Percentiles rank a stretch among this genome's conserved stretches.
These are phyloP conservation scores for Lutraria lutraria DNA, from an alignment of 2,888 invertebrate genomes.

Conservation along the genomic window DNA sequence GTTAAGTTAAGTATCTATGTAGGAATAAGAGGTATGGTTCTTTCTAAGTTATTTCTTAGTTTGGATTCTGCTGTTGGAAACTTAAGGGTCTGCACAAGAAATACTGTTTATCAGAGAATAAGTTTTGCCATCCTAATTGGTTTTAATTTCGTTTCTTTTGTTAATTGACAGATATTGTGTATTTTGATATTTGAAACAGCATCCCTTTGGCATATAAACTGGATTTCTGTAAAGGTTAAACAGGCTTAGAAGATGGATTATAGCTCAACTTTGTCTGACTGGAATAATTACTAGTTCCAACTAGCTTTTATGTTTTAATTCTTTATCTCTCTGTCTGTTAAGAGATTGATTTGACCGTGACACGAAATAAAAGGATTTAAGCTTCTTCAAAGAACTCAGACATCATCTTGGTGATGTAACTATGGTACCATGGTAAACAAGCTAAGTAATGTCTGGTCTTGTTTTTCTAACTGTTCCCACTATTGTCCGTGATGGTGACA, in stretches of 20 bases:
- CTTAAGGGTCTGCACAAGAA: too few species aligned
- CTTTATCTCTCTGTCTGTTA: neutral
- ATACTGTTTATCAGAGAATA: too few species aligned
- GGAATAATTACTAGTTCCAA: neutral
- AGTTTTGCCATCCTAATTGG: too few species aligned
- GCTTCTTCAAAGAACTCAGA: neutral
- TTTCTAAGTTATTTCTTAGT: too few species aligned
- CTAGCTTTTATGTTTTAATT: neutral
- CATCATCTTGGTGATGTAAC: neutral
- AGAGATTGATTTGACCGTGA: neutral
- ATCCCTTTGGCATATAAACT: neutral
- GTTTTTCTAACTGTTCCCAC: too few species aligned
- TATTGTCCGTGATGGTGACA: too few species aligned
- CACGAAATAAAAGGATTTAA: constrained; percentile 1
- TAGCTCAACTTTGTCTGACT: neutral
- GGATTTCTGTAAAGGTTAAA: neutral
- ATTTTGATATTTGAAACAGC: neutral
- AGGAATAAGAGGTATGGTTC: too few species aligned
- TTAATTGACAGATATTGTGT: neutral
- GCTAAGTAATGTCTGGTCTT: neutral
- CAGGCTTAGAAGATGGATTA: neutral
- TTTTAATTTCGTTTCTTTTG: neutral
- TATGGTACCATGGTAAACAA: neutral
- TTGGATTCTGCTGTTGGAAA: too few species aligned
- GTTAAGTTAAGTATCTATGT: too few species aligned